These are phyloP conservation scores for Menidia beryllina DNA, from an alignment of 2,113 vertebrate genomes.

Conservation along the genomic window DNA sequence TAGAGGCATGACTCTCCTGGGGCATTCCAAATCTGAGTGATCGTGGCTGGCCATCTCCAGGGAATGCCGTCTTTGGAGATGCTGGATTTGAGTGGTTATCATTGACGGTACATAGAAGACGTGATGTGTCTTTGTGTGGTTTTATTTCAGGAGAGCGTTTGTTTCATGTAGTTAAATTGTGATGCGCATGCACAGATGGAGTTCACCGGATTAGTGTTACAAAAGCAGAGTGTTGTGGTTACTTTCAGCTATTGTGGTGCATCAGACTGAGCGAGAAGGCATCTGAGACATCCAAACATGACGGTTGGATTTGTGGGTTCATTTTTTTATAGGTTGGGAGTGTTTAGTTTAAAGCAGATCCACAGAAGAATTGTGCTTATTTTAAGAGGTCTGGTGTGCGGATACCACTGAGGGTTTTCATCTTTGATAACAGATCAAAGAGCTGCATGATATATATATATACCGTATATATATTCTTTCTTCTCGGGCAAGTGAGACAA, in stretches of 20 bases:
- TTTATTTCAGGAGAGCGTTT: conserved; percentile 20
- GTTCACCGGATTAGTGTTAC: conserved; percentile 20
- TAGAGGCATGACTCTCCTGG: conserved; percentile 12
- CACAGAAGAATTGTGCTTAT: conserved; percentile 12
- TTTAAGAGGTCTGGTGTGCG: conserved; percentile 25
- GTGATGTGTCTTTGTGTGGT: conserved; percentile 25
- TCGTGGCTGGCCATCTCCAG: conserved; percentile 25
- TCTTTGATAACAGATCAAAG: conserved; percentile 15
- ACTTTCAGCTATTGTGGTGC: conserved; percentile 2
- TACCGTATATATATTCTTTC: too few species aligned
- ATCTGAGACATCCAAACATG: background rate
- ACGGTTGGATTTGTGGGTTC: conserved; percentile 17
- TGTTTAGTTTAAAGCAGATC: conserved; percentile 27
- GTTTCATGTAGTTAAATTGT: conserved; percentile 17
- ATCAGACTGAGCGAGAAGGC: background rate
- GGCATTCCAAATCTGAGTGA: conserved; percentile 29
- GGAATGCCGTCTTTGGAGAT: conserved; percentile 24
- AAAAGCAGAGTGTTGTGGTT: background rate
- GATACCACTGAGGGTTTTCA: background rate
- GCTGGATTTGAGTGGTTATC: conserved; percentile 28
- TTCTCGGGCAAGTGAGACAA: background rate
- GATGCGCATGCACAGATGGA: background rate
- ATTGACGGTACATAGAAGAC: background rate
- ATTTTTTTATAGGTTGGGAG: conserved; percentile 11
- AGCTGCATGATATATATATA: background rate